A percentile compares a stretch with the other conserved stretches of the same genome.
Conservation (phyloP, 2,888 invertebrate species). For the Encarsia formosa region DNA sequence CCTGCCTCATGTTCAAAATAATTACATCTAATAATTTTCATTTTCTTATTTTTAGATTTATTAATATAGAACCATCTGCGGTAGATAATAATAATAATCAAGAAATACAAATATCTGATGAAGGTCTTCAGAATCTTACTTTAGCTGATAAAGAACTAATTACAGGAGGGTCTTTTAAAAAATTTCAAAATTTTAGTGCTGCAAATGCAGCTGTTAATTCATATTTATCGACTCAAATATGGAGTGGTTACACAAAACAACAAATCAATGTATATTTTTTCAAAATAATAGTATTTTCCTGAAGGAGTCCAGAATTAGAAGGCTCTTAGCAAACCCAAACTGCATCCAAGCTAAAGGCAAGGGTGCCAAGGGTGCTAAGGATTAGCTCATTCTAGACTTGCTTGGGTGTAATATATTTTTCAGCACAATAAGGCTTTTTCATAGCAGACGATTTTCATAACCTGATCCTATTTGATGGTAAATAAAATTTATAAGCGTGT, state of each 20-base stretch:
- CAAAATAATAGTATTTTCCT: not conserved
- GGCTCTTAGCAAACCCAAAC: too few species aligned
- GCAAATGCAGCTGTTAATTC: slow-evolving; percentile 41
- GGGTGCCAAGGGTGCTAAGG: too few species aligned
- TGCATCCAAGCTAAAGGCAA: too few species aligned
- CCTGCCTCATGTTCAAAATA: too few species aligned
- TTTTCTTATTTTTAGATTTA: slow-evolving; percentile 52
- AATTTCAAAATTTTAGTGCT: slow-evolving; percentile 38
- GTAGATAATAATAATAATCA: slow-evolving; percentile 59
- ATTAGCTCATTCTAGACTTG: too few species aligned
- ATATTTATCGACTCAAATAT: slow-evolving; percentile 42
- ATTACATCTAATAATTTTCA: too few species aligned
- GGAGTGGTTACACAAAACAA: slow-evolving; percentile 37
- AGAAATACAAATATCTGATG: slow-evolving; percentile 50
- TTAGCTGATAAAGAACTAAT: slow-evolving; percentile 46
- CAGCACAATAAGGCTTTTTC: too few species aligned
- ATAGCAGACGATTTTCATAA: too few species aligned
- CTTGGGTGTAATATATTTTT: too few species aligned
- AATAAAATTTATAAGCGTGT: too few species aligned
- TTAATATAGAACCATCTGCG: slow-evolving; percentile 66
- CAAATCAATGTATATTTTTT: slow-evolving; percentile 9
- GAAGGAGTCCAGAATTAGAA: too few species aligned
- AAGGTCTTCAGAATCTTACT: slow-evolving; percentile 47
- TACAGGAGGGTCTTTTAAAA: slow-evolving; percentile 50
- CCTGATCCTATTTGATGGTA: too few species aligned